Conservation (phyloP, 2,888 invertebrate species). For the Chalcis sispes region DNA sequence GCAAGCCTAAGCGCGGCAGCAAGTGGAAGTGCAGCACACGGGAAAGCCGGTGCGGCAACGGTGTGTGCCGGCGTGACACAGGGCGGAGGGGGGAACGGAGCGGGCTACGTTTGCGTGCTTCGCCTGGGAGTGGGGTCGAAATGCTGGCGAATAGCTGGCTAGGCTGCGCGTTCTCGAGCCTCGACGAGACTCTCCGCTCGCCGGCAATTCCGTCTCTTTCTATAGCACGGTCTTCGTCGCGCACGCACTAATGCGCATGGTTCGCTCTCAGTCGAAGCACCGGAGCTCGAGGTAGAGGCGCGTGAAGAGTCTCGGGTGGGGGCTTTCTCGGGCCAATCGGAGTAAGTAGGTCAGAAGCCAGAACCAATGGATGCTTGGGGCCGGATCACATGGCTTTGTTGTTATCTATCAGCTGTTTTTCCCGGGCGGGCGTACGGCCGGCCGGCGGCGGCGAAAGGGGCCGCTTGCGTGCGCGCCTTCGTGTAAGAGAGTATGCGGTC, state of each 20-base stretch:
- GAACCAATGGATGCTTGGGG: constrained; percentile 75
- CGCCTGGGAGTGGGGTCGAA: not conserved
- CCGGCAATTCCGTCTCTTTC: not conserved
- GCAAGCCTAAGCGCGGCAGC: not conserved
- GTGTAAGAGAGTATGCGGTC: constrained; percentile 52
- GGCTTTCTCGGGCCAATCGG: constrained; percentile 37
- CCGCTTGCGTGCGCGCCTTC: constrained; percentile 62
- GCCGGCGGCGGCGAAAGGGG: constrained; percentile 74
- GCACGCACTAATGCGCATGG: too few species aligned
- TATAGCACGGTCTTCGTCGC: not conserved
- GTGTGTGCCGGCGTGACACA: not conserved
- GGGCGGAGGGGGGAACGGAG: not conserved
- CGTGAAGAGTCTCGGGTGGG: constrained; percentile 18
- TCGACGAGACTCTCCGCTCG: not conserved
- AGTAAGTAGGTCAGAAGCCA: constrained; percentile 55
- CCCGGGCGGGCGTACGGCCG: constrained; percentile 71
- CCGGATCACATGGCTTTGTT: constrained; percentile 82
- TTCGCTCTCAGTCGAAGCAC: too few species aligned
- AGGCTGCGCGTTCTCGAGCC: not conserved
- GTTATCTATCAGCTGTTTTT: constrained; percentile 82
- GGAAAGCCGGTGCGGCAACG: not conserved
- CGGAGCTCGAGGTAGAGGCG: too few species aligned
- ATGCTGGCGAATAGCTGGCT: constrained; percentile 8
- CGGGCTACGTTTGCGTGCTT: constrained; percentile 4
- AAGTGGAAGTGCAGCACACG: constrained; percentile 2